Evolutionary conservation across 92 coral and sea anemone genomes (phyloP).

Genomic region (Virgularia gustaviana): DNA sequence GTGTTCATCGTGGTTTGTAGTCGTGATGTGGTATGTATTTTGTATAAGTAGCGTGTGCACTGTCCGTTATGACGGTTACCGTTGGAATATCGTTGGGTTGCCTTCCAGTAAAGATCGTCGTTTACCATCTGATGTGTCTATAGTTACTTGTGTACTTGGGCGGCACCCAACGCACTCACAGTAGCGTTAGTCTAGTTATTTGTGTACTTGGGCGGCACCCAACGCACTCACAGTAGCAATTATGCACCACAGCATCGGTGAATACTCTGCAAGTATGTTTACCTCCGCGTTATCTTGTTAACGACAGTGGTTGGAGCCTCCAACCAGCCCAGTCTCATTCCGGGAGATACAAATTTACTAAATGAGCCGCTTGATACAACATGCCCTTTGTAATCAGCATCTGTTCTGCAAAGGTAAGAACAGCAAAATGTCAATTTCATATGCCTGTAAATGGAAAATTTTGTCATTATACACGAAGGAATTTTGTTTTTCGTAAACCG

Average conservation of each 20-base stretch:
- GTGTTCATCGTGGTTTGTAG: too few species aligned
- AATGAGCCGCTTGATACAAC: conserved; percentile 88
- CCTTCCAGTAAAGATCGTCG: too few species aligned
- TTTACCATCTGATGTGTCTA: background rate
- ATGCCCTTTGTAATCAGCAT: conserved; percentile 80
- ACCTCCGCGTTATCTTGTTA: conserved; percentile 22
- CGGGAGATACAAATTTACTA: conserved; percentile 82
- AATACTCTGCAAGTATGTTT: background rate
- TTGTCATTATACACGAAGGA: background rate
- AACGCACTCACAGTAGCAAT: background rate
- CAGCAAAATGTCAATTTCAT: background rate
- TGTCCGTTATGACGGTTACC: background rate
- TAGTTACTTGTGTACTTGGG: too few species aligned
- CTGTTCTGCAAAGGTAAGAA: conserved; percentile 46
- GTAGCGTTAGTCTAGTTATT: background rate
- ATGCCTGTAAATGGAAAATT: background rate
- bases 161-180: too few species aligned
- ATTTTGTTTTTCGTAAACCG: too few species aligned
- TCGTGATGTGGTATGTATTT: background rate
- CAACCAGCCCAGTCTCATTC: conserved; percentile 88
- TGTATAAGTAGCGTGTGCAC: too few species aligned
- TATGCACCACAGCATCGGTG: background rate
- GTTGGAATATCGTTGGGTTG: background rate
- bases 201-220: too few species aligned
- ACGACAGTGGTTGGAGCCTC: conserved; percentile 66